These are phyloP conservation scores for Caenorhabditis sp. DNA, from an alignment of 2,888 invertebrate genomes.

Conservation along the genomic window DNA sequence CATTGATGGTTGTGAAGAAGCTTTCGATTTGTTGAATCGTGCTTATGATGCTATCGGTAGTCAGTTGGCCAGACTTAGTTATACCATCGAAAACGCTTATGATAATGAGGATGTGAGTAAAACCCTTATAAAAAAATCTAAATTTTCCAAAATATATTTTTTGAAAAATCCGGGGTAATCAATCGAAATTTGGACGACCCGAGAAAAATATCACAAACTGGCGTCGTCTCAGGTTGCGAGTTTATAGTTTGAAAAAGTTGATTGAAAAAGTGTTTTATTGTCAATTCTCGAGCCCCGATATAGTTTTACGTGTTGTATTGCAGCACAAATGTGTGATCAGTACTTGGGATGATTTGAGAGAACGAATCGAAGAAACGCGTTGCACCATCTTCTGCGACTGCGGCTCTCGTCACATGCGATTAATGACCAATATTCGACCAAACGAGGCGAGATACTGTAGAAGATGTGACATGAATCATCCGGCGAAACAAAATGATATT, in stretches of 20 bases:
- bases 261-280: no score
- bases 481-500: constrained; percentile 77
- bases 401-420: constrained; percentile 86
- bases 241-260: no score
- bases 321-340: constrained; percentile 39
- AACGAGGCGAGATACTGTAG: constrained; percentile 90
- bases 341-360: constrained; percentile 30
- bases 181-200: no score
- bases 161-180: no score
- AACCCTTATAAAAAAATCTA: no score
- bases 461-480: constrained; percentile 83
- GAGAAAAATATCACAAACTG: no score
- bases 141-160: no score
- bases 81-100: constrained; percentile 17
- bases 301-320: no score
- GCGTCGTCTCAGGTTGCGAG: no score
- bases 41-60: constrained; percentile 93
- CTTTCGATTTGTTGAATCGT: constrained; percentile 91
- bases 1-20: constrained; percentile 84
- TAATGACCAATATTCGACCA: constrained; percentile 84
- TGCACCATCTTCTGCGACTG: constrained; percentile 94
- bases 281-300: no score
- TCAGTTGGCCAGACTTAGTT: constrained; percentile 75
- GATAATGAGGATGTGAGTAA: constrained; percentile 9
- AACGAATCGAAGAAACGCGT: constrained; percentile 76